Percentiles rank a stretch among this genome's conserved stretches.
Evolutionary conservation across 2,113 vertebrate species (phyloP).

Genomic region (Oryzias melastigma): DNA sequence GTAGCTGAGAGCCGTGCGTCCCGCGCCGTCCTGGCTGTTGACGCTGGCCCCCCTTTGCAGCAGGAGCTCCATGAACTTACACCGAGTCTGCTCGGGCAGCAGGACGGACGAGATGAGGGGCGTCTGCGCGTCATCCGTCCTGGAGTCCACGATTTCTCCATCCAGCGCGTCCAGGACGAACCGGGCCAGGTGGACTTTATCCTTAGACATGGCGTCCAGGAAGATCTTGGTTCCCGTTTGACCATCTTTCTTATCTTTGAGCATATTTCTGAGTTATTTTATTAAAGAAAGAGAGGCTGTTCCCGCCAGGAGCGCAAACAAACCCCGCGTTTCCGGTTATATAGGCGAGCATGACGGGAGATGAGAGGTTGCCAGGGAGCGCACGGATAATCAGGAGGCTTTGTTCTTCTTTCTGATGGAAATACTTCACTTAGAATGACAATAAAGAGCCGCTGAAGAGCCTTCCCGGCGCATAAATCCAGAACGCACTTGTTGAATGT

Average conservation of each 20-base stretch:
- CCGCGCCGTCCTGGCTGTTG: constrained; percentile 61
- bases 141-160: constrained; percentile 71
- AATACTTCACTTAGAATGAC: constrained; percentile 55
- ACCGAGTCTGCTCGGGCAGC: constrained; percentile 55
- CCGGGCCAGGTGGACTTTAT: constrained; percentile 72
- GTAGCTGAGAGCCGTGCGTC: constrained; percentile 73
- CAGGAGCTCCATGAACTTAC: constrained; percentile 69
- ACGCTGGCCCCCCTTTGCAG: constrained; percentile 70
- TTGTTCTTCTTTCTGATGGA: constrained; percentile 66
- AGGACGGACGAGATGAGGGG: constrained; percentile 72
- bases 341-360: constrained; percentile 34
- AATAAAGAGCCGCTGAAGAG: constrained; percentile 37
- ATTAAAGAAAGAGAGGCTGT: neutral
- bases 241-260: constrained; percentile 46
- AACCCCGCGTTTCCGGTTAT: constrained; percentile 36
- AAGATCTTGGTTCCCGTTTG: constrained; percentile 65
- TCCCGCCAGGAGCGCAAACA: constrained; percentile 5
- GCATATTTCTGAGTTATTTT: constrained; percentile 35
- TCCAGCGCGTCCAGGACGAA: constrained; percentile 76
- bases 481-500: constrained; percentile 43
- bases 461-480: constrained; percentile 30
- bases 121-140: constrained; percentile 63
- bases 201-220: constrained; percentile 74
- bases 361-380: constrained; percentile 66
- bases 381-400: constrained; percentile 45